Evolutionary conservation across 2,797 vertebrate species (phyloP).

Genomic region (Enoplosus armatus): DNA sequence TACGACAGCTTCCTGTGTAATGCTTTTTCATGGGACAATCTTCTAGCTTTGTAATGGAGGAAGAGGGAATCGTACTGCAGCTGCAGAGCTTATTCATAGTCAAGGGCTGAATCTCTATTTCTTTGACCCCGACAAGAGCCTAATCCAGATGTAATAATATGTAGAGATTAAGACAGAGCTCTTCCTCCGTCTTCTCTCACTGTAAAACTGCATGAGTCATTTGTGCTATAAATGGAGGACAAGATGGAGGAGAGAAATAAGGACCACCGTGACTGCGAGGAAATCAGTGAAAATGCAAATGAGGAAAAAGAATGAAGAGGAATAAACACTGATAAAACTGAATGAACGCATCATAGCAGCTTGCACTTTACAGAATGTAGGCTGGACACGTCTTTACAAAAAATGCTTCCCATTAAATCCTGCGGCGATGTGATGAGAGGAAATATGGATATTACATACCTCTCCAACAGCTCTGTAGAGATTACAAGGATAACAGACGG

Average conservation of each 20-base stretch:
- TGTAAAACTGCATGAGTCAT: conserved; percentile 81
- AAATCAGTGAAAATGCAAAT: conserved; percentile 48
- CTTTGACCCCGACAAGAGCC: conserved; percentile 19
- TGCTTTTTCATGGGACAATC: conserved; percentile 48
- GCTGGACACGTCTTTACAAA: conserved; percentile 45
- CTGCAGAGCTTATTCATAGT: conserved; percentile 40
- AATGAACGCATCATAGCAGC: conserved; percentile 31
- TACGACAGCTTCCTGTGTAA: conserved; percentile 54
- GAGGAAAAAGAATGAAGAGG: conserved; percentile 22
- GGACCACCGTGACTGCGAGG: conserved; percentile 33
- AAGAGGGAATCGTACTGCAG: conserved; percentile 18
- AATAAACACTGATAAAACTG: conserved; percentile 28
- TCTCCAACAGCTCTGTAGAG: conserved; percentile 51
- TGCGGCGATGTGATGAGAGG: conserved; percentile 25
- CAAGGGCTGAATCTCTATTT: conserved; percentile 23
- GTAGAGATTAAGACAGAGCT: conserved; percentile 3
- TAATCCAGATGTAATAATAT: conserved; percentile 28
- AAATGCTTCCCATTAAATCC: conserved; percentile 38
- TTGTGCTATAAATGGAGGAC: conserved; percentile 71
- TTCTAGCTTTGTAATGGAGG: conserved; percentile 43
- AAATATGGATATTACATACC: conserved; percentile 72
- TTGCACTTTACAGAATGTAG: conserved; percentile 32
- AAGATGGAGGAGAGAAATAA: conserved; percentile 77
- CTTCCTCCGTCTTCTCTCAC: conserved; percentile 22
- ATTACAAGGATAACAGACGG: conserved; percentile 36